Evolutionary conservation across 23 tunicate genomes (phyloP), one percentile per base, ranked within the genome.

Genomic region (Diplosoma virens): DNA sequence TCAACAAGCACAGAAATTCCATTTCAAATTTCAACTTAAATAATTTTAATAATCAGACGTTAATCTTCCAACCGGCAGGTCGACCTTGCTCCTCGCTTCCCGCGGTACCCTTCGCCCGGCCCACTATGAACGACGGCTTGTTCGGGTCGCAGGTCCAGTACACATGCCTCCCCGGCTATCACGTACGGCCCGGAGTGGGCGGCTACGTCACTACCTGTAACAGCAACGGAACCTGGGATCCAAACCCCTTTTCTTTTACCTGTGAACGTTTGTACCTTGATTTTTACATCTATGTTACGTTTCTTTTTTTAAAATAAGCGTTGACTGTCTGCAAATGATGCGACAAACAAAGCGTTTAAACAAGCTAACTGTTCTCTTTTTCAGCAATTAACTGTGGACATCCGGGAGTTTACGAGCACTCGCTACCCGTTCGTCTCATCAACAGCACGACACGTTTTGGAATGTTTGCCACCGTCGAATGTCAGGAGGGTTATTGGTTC

Each of bases 311-410:
- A n/a, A n/a, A n/a, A n/a, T n/a, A n/a, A n/a, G n/a, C n/a, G n/a
- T n/a, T n/a, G n/a, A n/a, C n/a, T n/a, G n/a, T n/a, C n/a, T n/a
- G n/a, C n/a, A n/a, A n/a, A n/a, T n/a, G n/a, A n/a, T n/a, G n/a
- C n/a, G n/a, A n/a, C n/a, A n/a, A n/a, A n/a, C n/a, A n/a, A n/a
- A n/a, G n/a, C n/a, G n/a, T n/a, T n/a, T n/a, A n/a, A n/a, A n/a
- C n/a, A n/a, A n/a, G n/a, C n/a, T n/a, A n/a, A n/a, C n/a, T 29
- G 21, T 27, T 29, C 37, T 33, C 28, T 0, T 28, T 35, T 75
- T 28, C 32, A 87, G 93, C 54, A 35, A 71, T 87, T 5, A 52
- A 61, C 50, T 89, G 96, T 46, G 87, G 84, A 21, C 84, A 71
- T 45, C 96, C 96, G 5, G 96, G 96, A 5, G 61, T 66, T 5